These are phyloP conservation scores for Neuroscelio doddi DNA, from an alignment of 2,888 invertebrate species.

Conservation along the genomic window DNA sequence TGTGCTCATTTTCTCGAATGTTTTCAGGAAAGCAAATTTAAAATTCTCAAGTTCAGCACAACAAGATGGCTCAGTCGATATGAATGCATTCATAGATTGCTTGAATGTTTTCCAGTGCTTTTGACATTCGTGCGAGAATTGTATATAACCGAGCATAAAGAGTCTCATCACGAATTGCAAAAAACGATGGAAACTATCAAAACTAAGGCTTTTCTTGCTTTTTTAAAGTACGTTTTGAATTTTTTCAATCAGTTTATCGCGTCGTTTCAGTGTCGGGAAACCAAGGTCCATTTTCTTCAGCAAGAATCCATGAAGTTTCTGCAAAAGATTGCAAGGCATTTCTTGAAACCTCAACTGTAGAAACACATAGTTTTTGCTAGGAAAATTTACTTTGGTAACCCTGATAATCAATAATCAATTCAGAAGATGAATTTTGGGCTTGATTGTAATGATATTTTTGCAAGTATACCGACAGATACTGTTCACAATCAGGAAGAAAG, in stretches of 20 bases:
- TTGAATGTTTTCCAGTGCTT: not conserved
- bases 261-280: slow-evolving; percentile 19
- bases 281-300: slow-evolving; percentile 24
- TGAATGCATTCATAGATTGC: not conserved
- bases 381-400: not conserved
- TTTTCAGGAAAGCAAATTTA: not conserved
- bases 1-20: no score
- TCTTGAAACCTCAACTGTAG: no score
- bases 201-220: slow-evolving; percentile 20
- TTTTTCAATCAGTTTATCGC: slow-evolving; percentile 32
- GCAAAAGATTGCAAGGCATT: slow-evolving; percentile 11
- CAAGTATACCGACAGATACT: not conserved
- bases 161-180: not conserved
- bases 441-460: not conserved
- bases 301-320: slow-evolving; percentile 7
- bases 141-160: not conserved
- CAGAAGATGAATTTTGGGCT: not conserved
- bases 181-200: not conserved
- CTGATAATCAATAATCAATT: not conserved
- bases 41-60: not conserved
- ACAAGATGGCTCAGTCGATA: not conserved
- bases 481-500: not conserved
- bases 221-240: slow-evolving; percentile 22
- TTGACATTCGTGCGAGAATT: not conserved
- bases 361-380: not conserved